Evolutionary conservation across 2,888 invertebrate genomes (phyloP).

Genomic region (Stenodema calcarata): DNA sequence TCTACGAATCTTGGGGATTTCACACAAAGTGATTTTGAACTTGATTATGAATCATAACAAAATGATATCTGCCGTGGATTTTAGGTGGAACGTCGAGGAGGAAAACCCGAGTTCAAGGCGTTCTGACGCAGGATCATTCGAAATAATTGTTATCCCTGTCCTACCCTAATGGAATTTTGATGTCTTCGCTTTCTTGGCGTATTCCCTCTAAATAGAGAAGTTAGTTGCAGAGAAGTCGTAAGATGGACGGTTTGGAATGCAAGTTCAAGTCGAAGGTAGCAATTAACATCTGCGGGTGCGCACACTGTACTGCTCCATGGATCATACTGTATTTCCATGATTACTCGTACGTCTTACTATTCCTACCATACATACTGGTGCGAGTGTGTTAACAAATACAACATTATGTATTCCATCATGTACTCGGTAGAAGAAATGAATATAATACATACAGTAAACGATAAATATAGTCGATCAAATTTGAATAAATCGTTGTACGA

Average conservation of each 20-base stretch:
- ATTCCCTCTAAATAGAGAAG: background rate
- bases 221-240: background rate
- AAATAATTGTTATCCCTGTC: background rate
- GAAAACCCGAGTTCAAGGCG: background rate
- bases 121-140: background rate
- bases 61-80: background rate
- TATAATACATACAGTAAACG: no score
- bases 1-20: no score
- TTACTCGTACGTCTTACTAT: no score
- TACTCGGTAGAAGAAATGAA: no score
- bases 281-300: background rate
- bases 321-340: background rate
- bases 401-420: no score
- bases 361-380: no score
- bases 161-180: background rate
- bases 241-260: background rate
- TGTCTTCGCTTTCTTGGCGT: background rate
- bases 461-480: no score
- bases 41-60: background rate
- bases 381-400: no score
- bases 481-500: no score
- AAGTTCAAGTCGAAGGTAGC: background rate
- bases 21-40: no score
- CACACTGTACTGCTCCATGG: background rate
- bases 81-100: background rate